Evolutionary conservation across 1,140 invertebrate genomes (phyloP).

Genomic region (Ips typographus): DNA sequence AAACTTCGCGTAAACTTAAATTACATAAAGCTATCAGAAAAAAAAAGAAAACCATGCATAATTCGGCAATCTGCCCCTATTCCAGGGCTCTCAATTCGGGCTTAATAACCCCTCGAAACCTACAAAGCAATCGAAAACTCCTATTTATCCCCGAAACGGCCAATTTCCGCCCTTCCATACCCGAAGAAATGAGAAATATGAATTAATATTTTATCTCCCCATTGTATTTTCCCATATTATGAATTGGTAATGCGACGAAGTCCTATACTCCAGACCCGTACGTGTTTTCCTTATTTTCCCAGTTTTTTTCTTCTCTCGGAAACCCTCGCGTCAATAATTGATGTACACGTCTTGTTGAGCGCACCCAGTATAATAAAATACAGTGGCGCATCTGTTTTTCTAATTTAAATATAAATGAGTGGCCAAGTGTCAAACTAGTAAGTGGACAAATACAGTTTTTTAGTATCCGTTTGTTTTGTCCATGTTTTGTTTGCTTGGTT

Average conservation of each 20-base stretch:
- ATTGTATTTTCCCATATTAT: constrained; percentile 50
- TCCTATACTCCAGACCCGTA: constrained; percentile 13
- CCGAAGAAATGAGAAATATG: constrained; percentile 50
- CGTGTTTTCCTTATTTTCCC: constrained; percentile 24
- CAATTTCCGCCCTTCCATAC: constrained; percentile 37
- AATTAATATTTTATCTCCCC: constrained; percentile 51
- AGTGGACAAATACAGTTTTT: constrained; percentile 19
- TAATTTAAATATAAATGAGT: constrained; percentile 5
- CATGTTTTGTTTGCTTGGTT: constrained; percentile 16
- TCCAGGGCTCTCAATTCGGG: constrained; percentile 1
- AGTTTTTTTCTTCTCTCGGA: constrained; percentile 13
- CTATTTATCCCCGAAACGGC: constrained; percentile 27
- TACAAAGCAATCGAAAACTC: constrained; percentile 30
- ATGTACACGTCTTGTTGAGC: constrained; percentile 18
- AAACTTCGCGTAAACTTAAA: too few species aligned
- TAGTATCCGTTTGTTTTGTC: constrained; percentile 18
- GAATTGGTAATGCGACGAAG: constrained; percentile 47
- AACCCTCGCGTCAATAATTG: constrained; percentile 23
- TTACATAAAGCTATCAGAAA: not conserved
- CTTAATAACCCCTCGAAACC: constrained; percentile 23
- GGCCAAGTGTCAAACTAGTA: constrained; percentile 17
- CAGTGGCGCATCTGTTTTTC: constrained; percentile 6
- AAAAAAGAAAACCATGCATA: constrained; percentile 6
- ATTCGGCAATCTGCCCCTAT: constrained; percentile 13
- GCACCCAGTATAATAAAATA: constrained; percentile 19